Evolutionary conservation across 2,888 invertebrate species (phyloP).

Genomic region (Tetragonisca angustula): DNA sequence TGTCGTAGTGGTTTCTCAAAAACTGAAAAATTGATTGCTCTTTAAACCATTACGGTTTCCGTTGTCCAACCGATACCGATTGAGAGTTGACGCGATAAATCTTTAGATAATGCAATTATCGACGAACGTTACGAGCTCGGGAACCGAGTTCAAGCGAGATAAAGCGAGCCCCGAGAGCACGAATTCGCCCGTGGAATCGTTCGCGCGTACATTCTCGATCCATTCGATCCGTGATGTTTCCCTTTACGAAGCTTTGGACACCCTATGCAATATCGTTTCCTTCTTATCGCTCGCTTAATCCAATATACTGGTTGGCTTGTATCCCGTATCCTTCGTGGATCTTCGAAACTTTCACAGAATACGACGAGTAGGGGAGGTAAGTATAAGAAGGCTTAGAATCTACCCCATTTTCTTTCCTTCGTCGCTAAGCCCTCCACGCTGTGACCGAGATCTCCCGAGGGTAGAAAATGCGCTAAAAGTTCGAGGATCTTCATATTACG

Average conservation of each 20-base stretch:
- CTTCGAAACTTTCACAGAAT: conserved; percentile 49
- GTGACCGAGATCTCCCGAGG: conserved; percentile 21
- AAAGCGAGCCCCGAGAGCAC: not conserved
- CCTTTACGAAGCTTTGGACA: conserved; percentile 22
- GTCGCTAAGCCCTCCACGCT: conserved; percentile 49
- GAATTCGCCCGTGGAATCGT: conserved; percentile 10
- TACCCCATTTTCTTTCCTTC: conserved; percentile 45
- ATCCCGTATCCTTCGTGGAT: conserved; percentile 55
- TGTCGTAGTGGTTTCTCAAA: too few relatives aligned
- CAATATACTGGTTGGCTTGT: conserved; percentile 54
- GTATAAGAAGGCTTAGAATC: conserved; percentile 59
- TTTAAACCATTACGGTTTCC: too few relatives aligned
- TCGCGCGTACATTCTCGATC: conserved; percentile 17
- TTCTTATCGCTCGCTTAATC: conserved; percentile 57
- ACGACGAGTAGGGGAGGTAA: conserved; percentile 46
- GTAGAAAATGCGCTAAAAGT: conserved; percentile 51
- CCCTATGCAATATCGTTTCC: conserved; percentile 29
- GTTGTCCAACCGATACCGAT: too few relatives aligned
- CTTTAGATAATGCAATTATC: not conserved
- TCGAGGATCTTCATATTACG: conserved; percentile 65
- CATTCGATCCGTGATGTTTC: conserved; percentile 28
- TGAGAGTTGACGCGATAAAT: too few relatives aligned
- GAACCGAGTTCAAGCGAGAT: not conserved
- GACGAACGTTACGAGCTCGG: not conserved
- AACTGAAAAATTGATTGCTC: too few relatives aligned